Evolutionary conservation across 2,113 vertebrate genomes (phyloP).

Genomic region (Todiramphus saurophagus): DNA sequence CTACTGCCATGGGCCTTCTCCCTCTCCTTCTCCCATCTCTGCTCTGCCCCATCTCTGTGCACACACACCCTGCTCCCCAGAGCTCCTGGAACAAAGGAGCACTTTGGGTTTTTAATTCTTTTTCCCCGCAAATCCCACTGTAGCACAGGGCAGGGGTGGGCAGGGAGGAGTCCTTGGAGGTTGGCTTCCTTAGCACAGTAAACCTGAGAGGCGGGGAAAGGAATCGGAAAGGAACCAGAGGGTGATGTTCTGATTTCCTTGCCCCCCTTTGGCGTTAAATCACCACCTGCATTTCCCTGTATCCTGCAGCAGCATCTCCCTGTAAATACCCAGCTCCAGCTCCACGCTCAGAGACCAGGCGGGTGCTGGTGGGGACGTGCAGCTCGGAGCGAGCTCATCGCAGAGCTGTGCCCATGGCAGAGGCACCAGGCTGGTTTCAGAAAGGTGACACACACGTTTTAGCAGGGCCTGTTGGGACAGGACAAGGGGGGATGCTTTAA

Average conservation of each 20-base stretch:
- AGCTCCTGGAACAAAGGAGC: neutral
- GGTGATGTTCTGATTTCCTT: neutral
- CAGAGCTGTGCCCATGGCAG: rapidly evolving
- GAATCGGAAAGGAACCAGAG: neutral
- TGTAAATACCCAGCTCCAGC: neutral
- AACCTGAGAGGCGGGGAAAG: neutral
- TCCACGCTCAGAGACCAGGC: rapidly evolving
- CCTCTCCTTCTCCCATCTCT: neutral
- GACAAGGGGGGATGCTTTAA: neutral
- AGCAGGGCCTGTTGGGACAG: neutral
- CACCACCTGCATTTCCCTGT: rapidly evolving
- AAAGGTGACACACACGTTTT: neutral
- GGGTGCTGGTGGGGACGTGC: rapidly evolving
- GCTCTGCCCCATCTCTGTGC: neutral
- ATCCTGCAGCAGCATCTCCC: neutral
- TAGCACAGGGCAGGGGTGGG: neutral
- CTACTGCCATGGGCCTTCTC: neutral
- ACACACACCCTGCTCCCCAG: neutral
- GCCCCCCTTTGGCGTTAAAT: neutral
- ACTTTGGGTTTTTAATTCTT: neutral
- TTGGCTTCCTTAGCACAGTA: neutral
- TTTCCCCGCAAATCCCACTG: rapidly evolving
- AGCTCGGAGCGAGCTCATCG: neutral
- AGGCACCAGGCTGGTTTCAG: neutral
- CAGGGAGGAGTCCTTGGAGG: neutral